Evolutionary conservation across 2,113 vertebrate genomes (phyloP).

Genomic region (Pseudonaja textilis): DNA sequence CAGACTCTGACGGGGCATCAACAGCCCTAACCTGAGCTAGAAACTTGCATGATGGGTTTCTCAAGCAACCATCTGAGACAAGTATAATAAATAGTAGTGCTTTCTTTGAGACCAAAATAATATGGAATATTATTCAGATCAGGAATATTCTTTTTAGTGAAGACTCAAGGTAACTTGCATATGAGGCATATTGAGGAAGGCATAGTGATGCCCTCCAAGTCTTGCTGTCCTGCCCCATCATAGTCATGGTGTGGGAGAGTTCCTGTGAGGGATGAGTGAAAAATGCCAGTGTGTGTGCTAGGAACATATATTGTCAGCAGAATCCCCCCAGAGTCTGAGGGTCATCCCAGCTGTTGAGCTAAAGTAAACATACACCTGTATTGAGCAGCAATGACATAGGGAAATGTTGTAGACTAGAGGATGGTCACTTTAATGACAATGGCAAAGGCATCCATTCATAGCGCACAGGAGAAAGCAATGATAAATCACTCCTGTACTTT

Average conservation of each 20-base stretch:
- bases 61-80: constrained; percentile 5
- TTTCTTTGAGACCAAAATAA: too few species aligned
- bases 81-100: background rate
- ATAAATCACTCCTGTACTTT: background rate
- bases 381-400: background rate
- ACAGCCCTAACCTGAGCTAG: background rate
- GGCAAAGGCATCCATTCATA: background rate
- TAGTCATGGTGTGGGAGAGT: background rate
- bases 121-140: background rate
- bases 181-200: background rate
- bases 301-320: background rate
- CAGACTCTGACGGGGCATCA: too few species aligned
- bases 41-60: background rate
- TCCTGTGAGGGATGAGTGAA: background rate
- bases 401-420: background rate
- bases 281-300: background rate
- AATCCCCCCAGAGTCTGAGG: too few species aligned
- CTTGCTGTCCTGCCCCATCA: background rate
- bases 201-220: background rate
- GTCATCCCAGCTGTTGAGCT: background rate
- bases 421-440: background rate
- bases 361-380: background rate
- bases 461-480: background rate
- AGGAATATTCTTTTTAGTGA: background rate
- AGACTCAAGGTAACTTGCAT: background rate